A percentile compares a stretch with the other conserved stretches of the same genome.
phyloP scores from a whole-genome alignment of 2,113 vertebrate species.

The Thunnus maccoyii region DNA sequence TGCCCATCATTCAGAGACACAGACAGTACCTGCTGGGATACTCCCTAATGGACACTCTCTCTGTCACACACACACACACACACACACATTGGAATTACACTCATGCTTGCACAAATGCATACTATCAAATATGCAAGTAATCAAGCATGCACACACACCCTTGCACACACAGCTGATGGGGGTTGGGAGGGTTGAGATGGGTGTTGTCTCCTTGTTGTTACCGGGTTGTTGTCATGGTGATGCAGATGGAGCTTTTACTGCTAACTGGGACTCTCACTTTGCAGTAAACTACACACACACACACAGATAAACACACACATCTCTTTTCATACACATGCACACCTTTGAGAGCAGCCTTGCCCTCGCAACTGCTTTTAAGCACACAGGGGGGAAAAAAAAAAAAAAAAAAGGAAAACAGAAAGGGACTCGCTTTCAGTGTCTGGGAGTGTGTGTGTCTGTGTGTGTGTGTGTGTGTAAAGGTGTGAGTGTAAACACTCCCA shows the following conservation, averaged over 20 bases:
- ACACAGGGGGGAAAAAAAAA: background rate
- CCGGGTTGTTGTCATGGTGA: slow-evolving; percentile 84
- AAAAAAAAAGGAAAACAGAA: slow-evolving; percentile 24
- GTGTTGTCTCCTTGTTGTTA: slow-evolving; percentile 82
- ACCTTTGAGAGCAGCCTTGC: slow-evolving; percentile 53
- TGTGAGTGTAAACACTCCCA: slow-evolving; percentile 71
- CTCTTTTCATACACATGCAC: slow-evolving; percentile 38
- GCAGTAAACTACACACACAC: slow-evolving; percentile 31
- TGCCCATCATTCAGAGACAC: slow-evolving; percentile 65
- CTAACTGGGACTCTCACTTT: slow-evolving; percentile 66
- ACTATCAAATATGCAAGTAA: slow-evolving; percentile 72
- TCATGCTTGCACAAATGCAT: slow-evolving; percentile 44
- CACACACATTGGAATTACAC: slow-evolving; percentile 39
- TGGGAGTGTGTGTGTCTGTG: slow-evolving; percentile 42
- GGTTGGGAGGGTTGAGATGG: slow-evolving; percentile 78
- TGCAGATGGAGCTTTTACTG: slow-evolving; percentile 78
- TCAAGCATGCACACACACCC: slow-evolving; percentile 50
- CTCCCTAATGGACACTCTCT: slow-evolving; percentile 60
- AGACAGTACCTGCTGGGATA: slow-evolving; percentile 71
- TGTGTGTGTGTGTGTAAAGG: slow-evolving; percentile 32
- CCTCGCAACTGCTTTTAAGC: slow-evolving; percentile 50
- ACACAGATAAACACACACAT: slow-evolving; percentile 16
- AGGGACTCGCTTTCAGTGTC: slow-evolving; percentile 22
- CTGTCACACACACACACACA: slow-evolving; percentile 3
- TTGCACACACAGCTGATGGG: slow-evolving; percentile 69